Percentiles rank a stretch among this genome's conserved stretches.
These are phyloP conservation scores for Hemicrepidius hirtus DNA, from an alignment of 2,888 invertebrate genomes.

Conservation along the genomic window DNA sequence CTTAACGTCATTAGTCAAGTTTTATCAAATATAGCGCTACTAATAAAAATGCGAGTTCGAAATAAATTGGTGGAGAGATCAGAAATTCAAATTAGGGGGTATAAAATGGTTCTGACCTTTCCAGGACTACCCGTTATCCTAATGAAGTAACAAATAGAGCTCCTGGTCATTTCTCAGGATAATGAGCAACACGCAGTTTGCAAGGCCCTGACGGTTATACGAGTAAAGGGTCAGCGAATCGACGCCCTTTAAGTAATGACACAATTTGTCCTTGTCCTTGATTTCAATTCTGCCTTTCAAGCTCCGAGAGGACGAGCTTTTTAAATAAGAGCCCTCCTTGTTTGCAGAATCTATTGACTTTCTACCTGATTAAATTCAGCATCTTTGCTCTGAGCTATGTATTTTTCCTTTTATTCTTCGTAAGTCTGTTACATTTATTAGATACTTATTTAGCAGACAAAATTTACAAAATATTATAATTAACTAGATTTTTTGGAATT, in stretches of 20 bases:
- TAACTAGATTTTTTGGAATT: neutral
- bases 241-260: slow-evolving; percentile 58
- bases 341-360: slow-evolving; percentile 44
- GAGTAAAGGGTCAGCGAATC: slow-evolving; percentile 57
- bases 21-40: slow-evolving; percentile 5
- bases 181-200: slow-evolving; percentile 58
- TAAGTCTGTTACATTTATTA: neutral
- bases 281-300: slow-evolving; percentile 48
- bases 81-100: slow-evolving; percentile 31
- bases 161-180: slow-evolving; percentile 56
- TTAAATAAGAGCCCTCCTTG: slow-evolving; percentile 37
- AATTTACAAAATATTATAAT: neutral
- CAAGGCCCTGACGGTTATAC: slow-evolving; percentile 47
- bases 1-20: slow-evolving; percentile 13
- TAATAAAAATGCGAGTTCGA: slow-evolving; percentile 5
- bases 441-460: neutral
- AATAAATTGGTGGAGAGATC: slow-evolving; percentile 24
- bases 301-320: slow-evolving; percentile 35
- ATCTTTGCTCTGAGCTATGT: slow-evolving; percentile 18
- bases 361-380: slow-evolving; percentile 52
- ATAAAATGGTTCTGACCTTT: slow-evolving; percentile 33
- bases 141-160: slow-evolving; percentile 60
- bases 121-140: slow-evolving; percentile 52
- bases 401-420: neutral
- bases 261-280: slow-evolving; percentile 58